phyloP scores from a whole-genome alignment of 1,140 invertebrate species.

The Brachionus paranguensis region DNA sequence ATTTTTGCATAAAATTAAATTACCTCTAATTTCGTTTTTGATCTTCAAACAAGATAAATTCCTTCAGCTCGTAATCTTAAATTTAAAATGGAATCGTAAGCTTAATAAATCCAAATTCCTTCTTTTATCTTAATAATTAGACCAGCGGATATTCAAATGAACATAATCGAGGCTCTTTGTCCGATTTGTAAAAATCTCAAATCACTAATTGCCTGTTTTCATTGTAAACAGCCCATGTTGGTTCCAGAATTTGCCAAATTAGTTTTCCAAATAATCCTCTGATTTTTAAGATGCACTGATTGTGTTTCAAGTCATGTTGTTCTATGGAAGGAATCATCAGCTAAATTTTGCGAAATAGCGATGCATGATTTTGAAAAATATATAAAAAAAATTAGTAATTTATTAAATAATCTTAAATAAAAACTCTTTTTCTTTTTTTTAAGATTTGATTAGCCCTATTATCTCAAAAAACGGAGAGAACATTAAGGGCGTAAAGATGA shows the following conservation, averaged over 20 bases:
- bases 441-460: not conserved
- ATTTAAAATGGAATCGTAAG: too few species aligned
- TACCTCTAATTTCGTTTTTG: not conserved
- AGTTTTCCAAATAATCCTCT: not conserved
- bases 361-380: not conserved
- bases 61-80: too few species aligned
- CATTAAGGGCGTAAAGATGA: not conserved
- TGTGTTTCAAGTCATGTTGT: not conserved
- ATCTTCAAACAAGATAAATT: not conserved
- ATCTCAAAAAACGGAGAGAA: not conserved
- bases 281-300: not conserved
- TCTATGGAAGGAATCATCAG: not conserved
- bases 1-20: not conserved
- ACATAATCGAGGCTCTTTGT: not conserved
- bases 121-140: not conserved
- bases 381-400: not conserved
- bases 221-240: conserved; percentile 36
- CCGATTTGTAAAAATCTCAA: conserved; percentile 1
- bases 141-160: not conserved
- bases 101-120: too few species aligned
- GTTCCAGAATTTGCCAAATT: not conserved
- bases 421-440: not conserved
- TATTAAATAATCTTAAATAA: too few species aligned
- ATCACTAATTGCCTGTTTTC: not conserved
- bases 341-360: not conserved